Percentiles rank a stretch among this genome's conserved stretches.
Evolutionary conservation across 2,888 invertebrate species (phyloP).

Genomic region (Ophonus ardosiacus): DNA sequence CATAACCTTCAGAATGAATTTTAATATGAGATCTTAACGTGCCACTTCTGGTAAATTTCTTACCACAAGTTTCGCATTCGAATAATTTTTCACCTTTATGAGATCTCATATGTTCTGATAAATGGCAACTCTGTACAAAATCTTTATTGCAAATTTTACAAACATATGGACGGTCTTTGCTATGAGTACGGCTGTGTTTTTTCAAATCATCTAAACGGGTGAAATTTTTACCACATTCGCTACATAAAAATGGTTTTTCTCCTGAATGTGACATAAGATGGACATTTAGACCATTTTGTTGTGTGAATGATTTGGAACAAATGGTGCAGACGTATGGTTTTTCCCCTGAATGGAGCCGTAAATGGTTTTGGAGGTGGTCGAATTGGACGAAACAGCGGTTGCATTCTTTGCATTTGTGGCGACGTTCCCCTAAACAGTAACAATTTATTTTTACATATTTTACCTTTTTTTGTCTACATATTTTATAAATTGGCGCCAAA

Average conservation of each 20-base stretch:
- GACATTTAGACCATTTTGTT: constrained; percentile 70
- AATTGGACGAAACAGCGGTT: constrained; percentile 69
- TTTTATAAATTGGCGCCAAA: no score
- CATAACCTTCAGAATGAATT: constrained; percentile 65
- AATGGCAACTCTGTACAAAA: constrained; percentile 68
- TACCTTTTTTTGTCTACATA: no score
- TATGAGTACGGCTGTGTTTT: constrained; percentile 70
- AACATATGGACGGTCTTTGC: constrained; percentile 68
- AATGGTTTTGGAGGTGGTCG: constrained; percentile 69
- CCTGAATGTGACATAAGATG: constrained; percentile 71
- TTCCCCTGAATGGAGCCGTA: constrained; percentile 68
- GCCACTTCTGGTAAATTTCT: constrained; percentile 67
- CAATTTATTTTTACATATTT: no score
- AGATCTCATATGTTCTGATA: constrained; percentile 67
- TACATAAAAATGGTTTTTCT: constrained; percentile 70
- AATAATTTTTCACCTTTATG: constrained; percentile 67
- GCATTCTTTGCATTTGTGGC: constrained; percentile 68
- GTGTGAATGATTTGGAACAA: constrained; percentile 71
- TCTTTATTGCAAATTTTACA: constrained; percentile 67
- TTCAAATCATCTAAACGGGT: constrained; percentile 70
- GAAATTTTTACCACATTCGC: constrained; percentile 70
- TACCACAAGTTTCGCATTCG: constrained; percentile 67
- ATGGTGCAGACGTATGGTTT: constrained; percentile 70
- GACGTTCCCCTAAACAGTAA: constrained; percentile 67
- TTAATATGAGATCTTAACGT: constrained; percentile 67